Percentiles rank a stretch among this genome's conserved stretches.
Conservation (phyloP, 1,140 invertebrate genomes). For the Drosophila asahinai region DNA sequence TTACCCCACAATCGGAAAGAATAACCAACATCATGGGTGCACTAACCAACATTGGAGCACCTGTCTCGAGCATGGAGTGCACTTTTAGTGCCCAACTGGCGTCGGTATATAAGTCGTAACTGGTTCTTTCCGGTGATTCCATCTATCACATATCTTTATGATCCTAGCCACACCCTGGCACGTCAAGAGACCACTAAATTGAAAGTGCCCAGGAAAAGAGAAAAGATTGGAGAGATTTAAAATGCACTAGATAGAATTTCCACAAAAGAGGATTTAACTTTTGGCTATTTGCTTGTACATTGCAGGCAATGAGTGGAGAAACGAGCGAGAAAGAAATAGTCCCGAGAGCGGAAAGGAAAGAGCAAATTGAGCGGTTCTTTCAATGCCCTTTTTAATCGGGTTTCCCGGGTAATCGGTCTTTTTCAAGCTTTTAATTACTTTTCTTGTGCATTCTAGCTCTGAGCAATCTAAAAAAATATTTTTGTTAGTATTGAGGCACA, state of each 20-base stretch:
- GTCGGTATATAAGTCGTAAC: conserved; percentile 26
- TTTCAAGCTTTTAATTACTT: too few relatives aligned
- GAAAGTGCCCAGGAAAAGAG: conserved; percentile 19
- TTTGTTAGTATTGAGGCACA: background rate
- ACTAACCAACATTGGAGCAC: conserved; percentile 25
- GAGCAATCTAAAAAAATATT: too few relatives aligned
- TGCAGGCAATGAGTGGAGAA: too few relatives aligned
- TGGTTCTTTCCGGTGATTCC: conserved; percentile 57
- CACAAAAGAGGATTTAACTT: too few relatives aligned
- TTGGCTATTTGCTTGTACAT: too few relatives aligned
- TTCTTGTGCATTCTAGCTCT: too few relatives aligned
- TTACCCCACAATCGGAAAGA: conserved; percentile 39
- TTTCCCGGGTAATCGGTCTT: too few relatives aligned
- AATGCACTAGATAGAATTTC: too few relatives aligned
- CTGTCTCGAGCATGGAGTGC: conserved; percentile 22
- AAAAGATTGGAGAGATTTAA: background rate
- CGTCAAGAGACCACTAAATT: conserved; percentile 48
- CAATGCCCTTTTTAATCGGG: too few relatives aligned
- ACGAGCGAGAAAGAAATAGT: too few relatives aligned
- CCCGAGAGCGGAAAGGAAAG: too few relatives aligned
- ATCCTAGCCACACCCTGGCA: conserved; percentile 46
- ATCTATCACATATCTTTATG: conserved; percentile 61
- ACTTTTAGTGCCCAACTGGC: conserved; percentile 21
- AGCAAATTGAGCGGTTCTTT: too few relatives aligned
- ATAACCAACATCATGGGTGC: background rate